Evolutionary conservation across 2,797 vertebrate genomes (phyloP).

Genomic region (Allobates femoralis): DNA sequence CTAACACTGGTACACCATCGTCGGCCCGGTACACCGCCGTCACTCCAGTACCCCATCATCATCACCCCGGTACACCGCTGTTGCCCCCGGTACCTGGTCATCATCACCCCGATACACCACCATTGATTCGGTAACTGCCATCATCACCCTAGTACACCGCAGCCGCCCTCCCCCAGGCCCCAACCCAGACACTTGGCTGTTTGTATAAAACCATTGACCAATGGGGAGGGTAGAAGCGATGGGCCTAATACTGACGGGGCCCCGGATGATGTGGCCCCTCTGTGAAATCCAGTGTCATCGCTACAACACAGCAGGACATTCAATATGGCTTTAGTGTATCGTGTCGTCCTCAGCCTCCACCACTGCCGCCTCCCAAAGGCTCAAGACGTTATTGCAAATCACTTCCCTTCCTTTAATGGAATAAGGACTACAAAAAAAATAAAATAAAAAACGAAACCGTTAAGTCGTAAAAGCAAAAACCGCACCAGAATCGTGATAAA

Average conservation of each 20-base stretch:
- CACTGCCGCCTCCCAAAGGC: constrained; percentile 61
- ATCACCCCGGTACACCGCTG: not conserved
- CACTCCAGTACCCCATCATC: no score
- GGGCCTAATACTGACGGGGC: not conserved
- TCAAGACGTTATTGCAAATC: constrained; percentile 85
- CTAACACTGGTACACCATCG: not conserved
- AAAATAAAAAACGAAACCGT: constrained; percentile 65
- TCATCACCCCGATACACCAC: no score
- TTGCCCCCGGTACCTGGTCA: no score
- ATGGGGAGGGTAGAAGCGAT: not conserved
- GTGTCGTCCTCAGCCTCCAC: constrained; percentile 65
- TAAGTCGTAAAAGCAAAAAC: constrained; percentile 34
- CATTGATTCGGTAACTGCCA: no score
- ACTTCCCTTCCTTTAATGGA: constrained; percentile 66
- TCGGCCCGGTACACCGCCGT: not conserved
- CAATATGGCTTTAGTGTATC: constrained; percentile 77
- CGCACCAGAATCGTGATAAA: constrained; percentile 47
- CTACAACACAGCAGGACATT: constrained; percentile 69
- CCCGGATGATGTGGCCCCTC: not conserved
- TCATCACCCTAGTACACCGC: not conserved
- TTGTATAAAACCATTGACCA: not conserved
- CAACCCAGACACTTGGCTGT: not conserved
- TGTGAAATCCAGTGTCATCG: constrained; percentile 52
- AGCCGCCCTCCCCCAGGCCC: not conserved
- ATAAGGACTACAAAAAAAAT: constrained; percentile 58